phyloP scores from a whole-genome alignment of 2,113 vertebrate genomes.

The Melierax canorus region DNA sequence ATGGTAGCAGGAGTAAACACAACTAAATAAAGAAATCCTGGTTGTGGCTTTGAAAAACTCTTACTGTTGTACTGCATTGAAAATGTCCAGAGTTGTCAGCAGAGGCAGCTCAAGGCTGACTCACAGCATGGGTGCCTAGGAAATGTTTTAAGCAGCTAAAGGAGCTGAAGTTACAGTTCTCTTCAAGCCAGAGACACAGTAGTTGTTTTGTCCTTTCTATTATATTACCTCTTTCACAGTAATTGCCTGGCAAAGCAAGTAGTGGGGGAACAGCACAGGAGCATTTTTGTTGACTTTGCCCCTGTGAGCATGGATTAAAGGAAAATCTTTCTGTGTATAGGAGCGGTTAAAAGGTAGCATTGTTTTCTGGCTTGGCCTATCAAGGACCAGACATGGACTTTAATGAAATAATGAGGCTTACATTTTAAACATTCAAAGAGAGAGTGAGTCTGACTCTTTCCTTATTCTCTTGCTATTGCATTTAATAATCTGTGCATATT shows the following conservation, averaged over 20 bases:
- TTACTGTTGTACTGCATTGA: neutral
- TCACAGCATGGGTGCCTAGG: neutral
- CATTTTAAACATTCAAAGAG: neutral
- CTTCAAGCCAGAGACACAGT: neutral
- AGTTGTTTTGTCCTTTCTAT: constrained; percentile 35
- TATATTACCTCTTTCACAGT: neutral
- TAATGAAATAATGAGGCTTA: neutral
- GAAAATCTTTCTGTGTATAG: neutral
- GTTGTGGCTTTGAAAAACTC: neutral
- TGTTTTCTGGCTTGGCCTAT: neutral
- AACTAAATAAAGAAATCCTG: neutral
- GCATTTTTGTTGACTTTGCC: constrained; percentile 18
- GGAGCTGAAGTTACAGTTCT: neutral
- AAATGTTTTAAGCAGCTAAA: neutral
- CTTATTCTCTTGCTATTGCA: neutral
- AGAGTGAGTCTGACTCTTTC: neutral
- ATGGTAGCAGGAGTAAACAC: neutral
- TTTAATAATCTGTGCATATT: neutral
- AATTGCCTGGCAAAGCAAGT: neutral
- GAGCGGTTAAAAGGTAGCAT: neutral
- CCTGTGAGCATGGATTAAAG: neutral
- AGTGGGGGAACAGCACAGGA: neutral
- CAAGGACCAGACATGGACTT: neutral
- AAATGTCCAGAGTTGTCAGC: neutral
- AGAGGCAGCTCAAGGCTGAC: neutral